Base-by-base conservation (phyloP, 2,113 vertebrate species). In the Neolamprologus variostigma region DNA sequence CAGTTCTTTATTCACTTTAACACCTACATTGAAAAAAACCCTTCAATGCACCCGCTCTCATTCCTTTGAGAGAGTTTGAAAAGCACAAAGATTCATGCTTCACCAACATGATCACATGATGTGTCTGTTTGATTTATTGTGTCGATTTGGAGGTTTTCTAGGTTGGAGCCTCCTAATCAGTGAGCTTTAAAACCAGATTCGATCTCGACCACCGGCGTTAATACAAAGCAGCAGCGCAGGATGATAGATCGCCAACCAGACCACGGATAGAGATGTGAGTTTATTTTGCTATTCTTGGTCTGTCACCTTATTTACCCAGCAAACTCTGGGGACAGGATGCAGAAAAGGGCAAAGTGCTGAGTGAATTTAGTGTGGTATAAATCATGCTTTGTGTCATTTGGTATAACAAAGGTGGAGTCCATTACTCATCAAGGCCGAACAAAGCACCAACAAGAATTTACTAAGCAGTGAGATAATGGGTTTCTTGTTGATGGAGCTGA, bases 401-500 rank as follows among this genome's bases (percentile, higher is more conserved):
- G 80, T 88, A 89, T 78, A 84, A 92, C 76, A 91, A 93, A 91
- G 82, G 85, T 86, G 83, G 87, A 9, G 86, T 83, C 84, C 73
- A 91, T 94, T 94, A 93, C 82, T 94, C 87, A 92, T 90, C 81
- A 84, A 84, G 89, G 90, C 23, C 50, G 71, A 93, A 92, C 88
- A 92, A 91, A 89, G 88, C 82, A 14, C 51, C 87, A 88, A 63
- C 8, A 2, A 91, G 68, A 59, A 73, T 88, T 93, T 90, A 91
- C 79, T 47, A 83, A 55, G 84, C 59, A 76, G 79, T 55, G 45
- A 83, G 54, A 94, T 93, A 93, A 94, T 91, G 81, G 82, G 31
- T 54, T 92, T 93, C 47, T 63, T 93, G 78, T 91, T 87, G 89
- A 89, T 85, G 81, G 14, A 89, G 80, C 53, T 33, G 45, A 81